Conservation (phyloP, 2,113 vertebrate species). For the Mystacornis crossleyi region DNA sequence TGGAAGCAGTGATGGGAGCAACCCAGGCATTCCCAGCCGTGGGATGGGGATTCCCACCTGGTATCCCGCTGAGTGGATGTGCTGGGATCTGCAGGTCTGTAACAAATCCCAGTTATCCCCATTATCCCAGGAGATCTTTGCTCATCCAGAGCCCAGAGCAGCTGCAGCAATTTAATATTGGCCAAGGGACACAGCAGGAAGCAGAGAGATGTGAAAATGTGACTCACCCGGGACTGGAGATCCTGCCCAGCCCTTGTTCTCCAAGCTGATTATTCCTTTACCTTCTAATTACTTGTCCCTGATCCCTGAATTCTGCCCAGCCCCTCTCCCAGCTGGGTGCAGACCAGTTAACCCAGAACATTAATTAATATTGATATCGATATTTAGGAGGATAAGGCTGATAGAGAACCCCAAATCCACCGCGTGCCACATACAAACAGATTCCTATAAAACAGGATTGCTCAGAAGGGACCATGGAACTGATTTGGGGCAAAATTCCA, state of each 20-base stretch:
- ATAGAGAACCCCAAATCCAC: not conserved
- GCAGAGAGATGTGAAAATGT: not conserved
- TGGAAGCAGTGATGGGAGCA: not conserved
- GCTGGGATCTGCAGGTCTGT: not conserved
- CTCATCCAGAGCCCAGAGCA: not conserved
- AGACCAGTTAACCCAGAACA: not conserved
- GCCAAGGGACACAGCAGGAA: not conserved
- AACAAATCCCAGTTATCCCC: not conserved
- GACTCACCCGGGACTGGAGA: not conserved
- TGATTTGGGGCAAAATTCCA: not conserved
- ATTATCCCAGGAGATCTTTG: not conserved
- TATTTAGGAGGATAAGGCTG: not conserved
- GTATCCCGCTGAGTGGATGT: not conserved
- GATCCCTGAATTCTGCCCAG: not conserved
- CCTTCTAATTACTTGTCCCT: not conserved
- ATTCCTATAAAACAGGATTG: not conserved
- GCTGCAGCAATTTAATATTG: not conserved
- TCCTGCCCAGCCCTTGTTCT: not conserved
- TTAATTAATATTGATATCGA: too few species aligned
- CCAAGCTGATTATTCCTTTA: not conserved
- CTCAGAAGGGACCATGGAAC: not conserved
- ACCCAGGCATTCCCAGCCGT: fast-evolving
- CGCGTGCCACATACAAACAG: fast-evolving
- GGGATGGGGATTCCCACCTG: not conserved
- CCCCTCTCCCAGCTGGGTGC: not conserved